Conservation (phyloP, 2,113 vertebrate species). For the Thalassarche chlororhynchos region DNA sequence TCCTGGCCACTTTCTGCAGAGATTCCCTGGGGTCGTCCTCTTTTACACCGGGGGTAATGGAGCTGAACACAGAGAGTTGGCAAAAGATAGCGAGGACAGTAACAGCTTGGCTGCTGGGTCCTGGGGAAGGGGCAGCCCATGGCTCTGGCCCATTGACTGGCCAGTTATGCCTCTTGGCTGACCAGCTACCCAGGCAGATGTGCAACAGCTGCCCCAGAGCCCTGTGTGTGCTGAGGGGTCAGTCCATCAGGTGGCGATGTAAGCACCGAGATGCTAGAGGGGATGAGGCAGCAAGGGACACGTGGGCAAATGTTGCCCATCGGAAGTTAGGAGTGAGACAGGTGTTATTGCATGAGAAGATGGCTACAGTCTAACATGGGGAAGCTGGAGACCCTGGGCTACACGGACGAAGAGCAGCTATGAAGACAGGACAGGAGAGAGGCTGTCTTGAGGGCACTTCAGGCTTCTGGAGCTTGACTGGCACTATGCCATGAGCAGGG, state of each 20-base stretch:
- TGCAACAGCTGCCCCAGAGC: not conserved
- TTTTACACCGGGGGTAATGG: fast-evolving
- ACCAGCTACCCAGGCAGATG: not conserved
- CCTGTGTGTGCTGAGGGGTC: not conserved
- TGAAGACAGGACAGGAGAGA: not conserved
- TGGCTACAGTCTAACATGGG: not conserved
- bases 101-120: not conserved
- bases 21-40: not conserved
- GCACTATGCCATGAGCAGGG: not conserved
- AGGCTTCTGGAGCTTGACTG: not conserved
- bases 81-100: not conserved
- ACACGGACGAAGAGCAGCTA: not conserved
- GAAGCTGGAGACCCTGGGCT: not conserved
- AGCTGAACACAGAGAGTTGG: not conserved
- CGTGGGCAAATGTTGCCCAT: not conserved
- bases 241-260: not conserved
- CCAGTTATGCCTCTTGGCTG: not conserved
- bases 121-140: not conserved
- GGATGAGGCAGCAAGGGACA: not conserved
- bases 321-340: not conserved
- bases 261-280: not conserved
- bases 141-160: not conserved
- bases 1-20: not conserved
- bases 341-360: not conserved
- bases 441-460: not conserved